Evolutionary conservation across 2,797 vertebrate genomes (phyloP).

Genomic region (Diplodus sargus): DNA sequence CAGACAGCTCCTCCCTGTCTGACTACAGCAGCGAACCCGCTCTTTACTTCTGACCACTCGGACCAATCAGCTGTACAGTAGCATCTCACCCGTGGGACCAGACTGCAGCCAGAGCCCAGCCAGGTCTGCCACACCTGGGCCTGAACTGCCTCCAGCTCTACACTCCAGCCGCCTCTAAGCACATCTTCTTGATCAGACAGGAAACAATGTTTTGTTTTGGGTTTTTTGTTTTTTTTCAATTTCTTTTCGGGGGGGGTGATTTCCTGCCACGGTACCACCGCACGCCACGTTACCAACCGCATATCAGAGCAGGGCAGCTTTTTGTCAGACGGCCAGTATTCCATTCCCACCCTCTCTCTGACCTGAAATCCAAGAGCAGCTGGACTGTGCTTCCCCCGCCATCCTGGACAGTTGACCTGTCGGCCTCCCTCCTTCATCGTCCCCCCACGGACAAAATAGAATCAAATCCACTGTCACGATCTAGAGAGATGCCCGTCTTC

Average conservation of each 20-base stretch:
- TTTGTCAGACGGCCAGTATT: constrained; percentile 17
- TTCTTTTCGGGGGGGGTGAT: constrained; percentile 1
- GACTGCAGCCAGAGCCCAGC: constrained; percentile 31
- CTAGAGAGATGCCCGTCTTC: neutral
- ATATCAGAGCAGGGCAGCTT: constrained; percentile 14
- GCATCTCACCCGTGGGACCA: constrained; percentile 60
- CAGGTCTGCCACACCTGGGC: constrained; percentile 40
- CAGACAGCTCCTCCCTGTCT: constrained; percentile 89
- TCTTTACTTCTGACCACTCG: constrained; percentile 91
- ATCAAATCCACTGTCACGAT: constrained; percentile 5
- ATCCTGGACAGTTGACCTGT: constrained; percentile 72
- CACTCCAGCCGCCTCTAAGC: constrained; percentile 61
- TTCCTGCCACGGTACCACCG: constrained; percentile 59
- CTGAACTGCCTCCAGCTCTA: constrained; percentile 45
- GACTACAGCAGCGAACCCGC: constrained; percentile 98
- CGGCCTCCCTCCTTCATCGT: constrained; percentile 14
- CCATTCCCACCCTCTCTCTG: constrained; percentile 2
- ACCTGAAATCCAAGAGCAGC: constrained; percentile 68
- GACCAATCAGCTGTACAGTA: constrained; percentile 66
- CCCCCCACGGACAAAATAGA: constrained; percentile 13
- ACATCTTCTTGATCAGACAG: constrained; percentile 52
- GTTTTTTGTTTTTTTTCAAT: neutral
- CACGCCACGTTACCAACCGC: constrained; percentile 36
- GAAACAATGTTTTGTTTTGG: constrained; percentile 17
- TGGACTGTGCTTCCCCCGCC: constrained; percentile 68